A percentile compares a stretch with the other conserved stretches of the same genome.
Evolutionary conservation across 1,140 invertebrate species (phyloP).

Genomic region (Pseudomyrmex pallidus): DNA sequence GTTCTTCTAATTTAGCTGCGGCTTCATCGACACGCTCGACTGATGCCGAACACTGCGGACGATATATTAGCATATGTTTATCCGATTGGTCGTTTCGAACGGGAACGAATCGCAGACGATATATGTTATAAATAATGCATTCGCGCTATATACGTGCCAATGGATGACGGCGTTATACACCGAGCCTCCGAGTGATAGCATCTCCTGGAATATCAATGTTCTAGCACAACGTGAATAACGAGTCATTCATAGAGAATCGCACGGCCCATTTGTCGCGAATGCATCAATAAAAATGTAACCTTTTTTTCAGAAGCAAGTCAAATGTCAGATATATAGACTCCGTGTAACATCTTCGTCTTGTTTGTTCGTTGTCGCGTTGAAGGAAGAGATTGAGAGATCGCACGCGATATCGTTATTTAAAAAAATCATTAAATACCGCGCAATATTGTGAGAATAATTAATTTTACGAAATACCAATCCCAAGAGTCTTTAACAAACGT

Average conservation of each 20-base stretch:
- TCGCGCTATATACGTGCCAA: constrained; percentile 27
- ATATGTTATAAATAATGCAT: constrained; percentile 59
- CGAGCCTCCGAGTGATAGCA: constrained; percentile 37
- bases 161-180: constrained; percentile 20
- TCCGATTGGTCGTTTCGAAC: constrained; percentile 49
- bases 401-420: neutral
- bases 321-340: constrained; percentile 27
- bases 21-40: constrained; percentile 50
- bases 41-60: constrained; percentile 39
- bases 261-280: constrained; percentile 38
- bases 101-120: constrained; percentile 50
- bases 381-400: neutral
- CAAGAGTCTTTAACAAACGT: too few species aligned
- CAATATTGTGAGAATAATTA: neutral
- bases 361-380: neutral
- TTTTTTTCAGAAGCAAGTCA: constrained; percentile 9
- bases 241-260: constrained; percentile 50
- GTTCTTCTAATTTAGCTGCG: constrained; percentile 53
- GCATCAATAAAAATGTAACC: constrained; percentile 34
- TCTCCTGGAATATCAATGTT: constrained; percentile 56
- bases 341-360: neutral
- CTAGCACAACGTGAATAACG: constrained; percentile 50
- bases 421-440: neutral
- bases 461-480: too few species aligned
- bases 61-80: constrained; percentile 58